A percentile compares a stretch with the other conserved stretches of the same genome.
phyloP scores from a whole-genome alignment of 2,113 vertebrate species.

The Stigmatopora nigra region DNA sequence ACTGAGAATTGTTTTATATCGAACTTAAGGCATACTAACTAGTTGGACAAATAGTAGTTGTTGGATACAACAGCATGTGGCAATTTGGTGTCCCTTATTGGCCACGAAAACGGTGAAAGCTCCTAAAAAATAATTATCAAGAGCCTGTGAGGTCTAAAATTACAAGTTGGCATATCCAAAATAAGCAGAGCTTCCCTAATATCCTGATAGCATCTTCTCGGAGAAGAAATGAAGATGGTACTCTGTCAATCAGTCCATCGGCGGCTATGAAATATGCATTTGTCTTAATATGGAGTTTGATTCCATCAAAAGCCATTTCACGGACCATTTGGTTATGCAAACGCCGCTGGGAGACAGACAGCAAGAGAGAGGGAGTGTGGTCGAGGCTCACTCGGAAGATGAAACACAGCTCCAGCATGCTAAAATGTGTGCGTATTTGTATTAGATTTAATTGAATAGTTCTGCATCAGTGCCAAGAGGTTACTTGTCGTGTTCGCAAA shows the following conservation, averaged over 20 bases:
- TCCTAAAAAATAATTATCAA: not conserved
- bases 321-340: conserved; percentile 58
- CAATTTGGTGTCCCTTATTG: conserved; percentile 53
- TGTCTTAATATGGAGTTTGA: conserved; percentile 58
- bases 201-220: conserved; percentile 41
- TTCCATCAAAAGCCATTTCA: conserved; percentile 57
- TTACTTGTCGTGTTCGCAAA: conserved; percentile 39
- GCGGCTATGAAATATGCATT: conserved; percentile 49
- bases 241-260: conserved; percentile 48
- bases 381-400: conserved; percentile 15
- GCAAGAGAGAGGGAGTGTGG: conserved; percentile 15
- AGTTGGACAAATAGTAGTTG: conserved; percentile 24
- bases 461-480: conserved; percentile 54
- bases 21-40: too few relatives aligned
- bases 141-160: not conserved
- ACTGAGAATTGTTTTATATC: too few relatives aligned
- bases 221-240: conserved; percentile 40
- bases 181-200: conserved; percentile 37
- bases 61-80: conserved; percentile 27
- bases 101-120: not conserved
- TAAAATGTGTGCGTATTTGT: conserved; percentile 33
- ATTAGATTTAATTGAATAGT: conserved; percentile 59
- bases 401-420: conserved; percentile 26
- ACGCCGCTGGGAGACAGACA: conserved; percentile 31
- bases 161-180: conserved; percentile 14